Percentiles rank a stretch among this genome's conserved stretches.
Conservation (phyloP, 2,888 invertebrate genomes). For the Nemotelus nigrinus region DNA sequence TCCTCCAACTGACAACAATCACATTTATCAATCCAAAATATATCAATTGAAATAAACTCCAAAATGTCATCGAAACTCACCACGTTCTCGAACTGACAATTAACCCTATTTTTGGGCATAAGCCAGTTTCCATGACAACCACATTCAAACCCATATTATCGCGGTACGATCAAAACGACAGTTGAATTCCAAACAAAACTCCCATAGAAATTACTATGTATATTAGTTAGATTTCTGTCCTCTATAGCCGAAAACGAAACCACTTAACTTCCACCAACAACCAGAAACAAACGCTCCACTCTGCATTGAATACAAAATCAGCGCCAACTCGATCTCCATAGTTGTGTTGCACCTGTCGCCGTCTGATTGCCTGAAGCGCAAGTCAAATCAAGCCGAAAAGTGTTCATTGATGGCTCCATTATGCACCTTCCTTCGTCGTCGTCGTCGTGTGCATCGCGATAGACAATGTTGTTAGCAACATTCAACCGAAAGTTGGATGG, state of each 20-base stretch:
- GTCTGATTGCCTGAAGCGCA: neutral
- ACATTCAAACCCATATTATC: neutral
- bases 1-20: no score
- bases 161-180: neutral
- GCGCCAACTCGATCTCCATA: neutral
- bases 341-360: constrained; percentile 17
- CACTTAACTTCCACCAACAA: constrained; percentile 1
- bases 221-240: neutral
- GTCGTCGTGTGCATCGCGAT: no score
- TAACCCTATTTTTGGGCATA: constrained; percentile 21
- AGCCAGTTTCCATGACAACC: constrained; percentile 11
- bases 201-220: neutral
- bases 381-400: neutral
- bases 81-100: neutral
- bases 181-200: constrained; percentile 15
- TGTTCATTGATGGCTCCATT: constrained; percentile 3
- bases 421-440: neutral
- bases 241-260: constrained; percentile 7
- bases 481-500: no score
- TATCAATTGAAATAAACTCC: no score
- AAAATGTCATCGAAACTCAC: no score
- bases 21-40: no score
- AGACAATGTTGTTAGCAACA: no score
- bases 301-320: constrained; percentile 1
- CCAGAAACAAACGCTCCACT: neutral